Evolutionary conservation across 1,140 invertebrate genomes (phyloP), one percentile per base, ranked within the genome.

Genomic region (Zaprionus ghesquierei): DNA sequence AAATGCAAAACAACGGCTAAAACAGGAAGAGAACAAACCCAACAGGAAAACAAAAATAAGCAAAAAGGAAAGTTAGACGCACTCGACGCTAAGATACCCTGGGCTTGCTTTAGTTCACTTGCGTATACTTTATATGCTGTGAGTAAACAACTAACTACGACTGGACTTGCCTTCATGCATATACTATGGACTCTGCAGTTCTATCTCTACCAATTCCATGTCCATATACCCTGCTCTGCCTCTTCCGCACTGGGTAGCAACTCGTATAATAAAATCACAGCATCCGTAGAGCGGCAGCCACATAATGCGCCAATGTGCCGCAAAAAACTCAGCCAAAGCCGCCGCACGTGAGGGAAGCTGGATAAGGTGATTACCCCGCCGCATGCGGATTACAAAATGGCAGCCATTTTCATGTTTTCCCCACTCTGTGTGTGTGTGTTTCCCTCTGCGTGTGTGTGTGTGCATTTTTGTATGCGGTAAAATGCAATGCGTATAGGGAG

Each of bases 371-470:
- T 89, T 89, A 84, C 84, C 80, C 80, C 80, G 80, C 84, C 84
- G 81, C 84, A 89, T 80, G 79, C 84, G 85, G 84, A 89, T 89
- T 89, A 89, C 84, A 89, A 89, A 87, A 89, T 87, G 79, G 84
- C 84, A 66, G 84, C 84, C 79, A 87, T 80, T 84, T 87, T 84
- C 77, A 62, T 85, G 76, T 68, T 87, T 50, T 75, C 60, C 65
- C 50, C 54, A 25, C 59, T 50, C 12, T 53, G 9, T 25, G n/a
- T 18, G 12, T 38, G 15, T 54, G n/a, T 22, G 12, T 53, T 10
- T 38, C 44, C 35, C 13, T 31, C 9, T n/a, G 44, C 49, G 38
- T 65, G 69, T 74, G 53, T 55, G 50, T 65, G 60, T 54, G 22
- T 18, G 59, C 44, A 51, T 68, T 69, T 69, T 63, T 61, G 69